Conservation (phyloP, 2,888 invertebrate genomes). For the Seira sanloemensis region DNA sequence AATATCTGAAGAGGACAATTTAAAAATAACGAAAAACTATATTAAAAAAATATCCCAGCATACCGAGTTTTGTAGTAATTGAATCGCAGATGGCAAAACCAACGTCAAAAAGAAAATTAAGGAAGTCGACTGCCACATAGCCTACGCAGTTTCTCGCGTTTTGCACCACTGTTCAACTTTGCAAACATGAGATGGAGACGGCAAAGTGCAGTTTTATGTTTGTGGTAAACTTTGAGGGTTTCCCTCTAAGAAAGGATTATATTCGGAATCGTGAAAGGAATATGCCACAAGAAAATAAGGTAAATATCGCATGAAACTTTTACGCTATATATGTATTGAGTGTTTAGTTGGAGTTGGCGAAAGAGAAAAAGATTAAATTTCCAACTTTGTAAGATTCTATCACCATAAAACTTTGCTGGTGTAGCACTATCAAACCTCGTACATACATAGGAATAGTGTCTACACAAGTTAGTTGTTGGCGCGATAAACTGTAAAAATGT, state of each 20-base stretch:
- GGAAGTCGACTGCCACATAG: neutral
- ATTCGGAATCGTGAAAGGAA: neutral
- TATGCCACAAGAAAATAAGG: conserved; percentile 15
- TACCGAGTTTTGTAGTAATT: too few relatives aligned
- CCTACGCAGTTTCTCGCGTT: too few relatives aligned
- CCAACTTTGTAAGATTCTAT: conserved; percentile 39
- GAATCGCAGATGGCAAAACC: neutral
- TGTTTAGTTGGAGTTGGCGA: neutral
- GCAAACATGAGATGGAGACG: conserved; percentile 12
- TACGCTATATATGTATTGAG: neutral
- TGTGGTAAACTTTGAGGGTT: conserved; percentile 42
- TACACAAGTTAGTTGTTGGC: too few relatives aligned
- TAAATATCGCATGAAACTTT: conserved; percentile 23
- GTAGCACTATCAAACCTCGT: neutral
- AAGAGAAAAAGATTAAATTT: conserved; percentile 52
- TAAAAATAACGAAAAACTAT: too few relatives aligned
- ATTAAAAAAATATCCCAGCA: too few relatives aligned
- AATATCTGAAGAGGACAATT: too few relatives aligned
- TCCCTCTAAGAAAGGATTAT: conserved; percentile 19
- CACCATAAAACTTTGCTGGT: neutral
- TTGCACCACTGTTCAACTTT: too few relatives aligned
- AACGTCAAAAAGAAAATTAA: neutral
- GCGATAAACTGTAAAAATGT: too few relatives aligned
- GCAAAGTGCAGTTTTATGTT: conserved; percentile 59
- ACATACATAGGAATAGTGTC: too few relatives aligned